Percentiles rank a stretch among this genome's conserved stretches.
Conservation (phyloP, 2,797 vertebrate genomes). For the Balearica regulorum region DNA sequence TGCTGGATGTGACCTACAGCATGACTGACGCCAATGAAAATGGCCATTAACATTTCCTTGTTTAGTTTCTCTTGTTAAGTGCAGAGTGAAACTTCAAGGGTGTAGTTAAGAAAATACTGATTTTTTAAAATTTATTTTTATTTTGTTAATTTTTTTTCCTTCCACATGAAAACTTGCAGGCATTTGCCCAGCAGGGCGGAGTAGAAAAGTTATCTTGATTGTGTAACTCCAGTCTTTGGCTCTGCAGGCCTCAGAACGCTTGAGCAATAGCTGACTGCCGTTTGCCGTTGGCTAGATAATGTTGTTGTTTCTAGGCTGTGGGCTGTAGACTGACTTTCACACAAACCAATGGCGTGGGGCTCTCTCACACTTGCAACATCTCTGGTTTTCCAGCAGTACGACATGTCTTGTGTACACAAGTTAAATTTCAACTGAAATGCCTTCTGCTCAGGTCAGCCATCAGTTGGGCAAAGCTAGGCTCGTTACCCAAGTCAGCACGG, state of each 20-base stretch:
- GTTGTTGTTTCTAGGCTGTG: conserved; percentile 32
- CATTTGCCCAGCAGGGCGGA: conserved; percentile 35
- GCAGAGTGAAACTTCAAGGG: neutral
- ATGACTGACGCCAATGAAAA: neutral
- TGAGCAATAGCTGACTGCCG: conserved; percentile 38
- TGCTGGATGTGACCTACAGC: neutral
- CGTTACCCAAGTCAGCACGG: neutral
- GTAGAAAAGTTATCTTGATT: conserved; percentile 58
- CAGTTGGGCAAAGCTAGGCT: conserved; percentile 27
- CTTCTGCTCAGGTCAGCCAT: conserved; percentile 21
- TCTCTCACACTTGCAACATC: conserved; percentile 56
- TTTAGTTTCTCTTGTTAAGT: neutral
- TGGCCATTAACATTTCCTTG: neutral
- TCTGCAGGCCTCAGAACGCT: conserved; percentile 48
- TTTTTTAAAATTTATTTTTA: neutral
- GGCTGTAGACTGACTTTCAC: conserved; percentile 38
- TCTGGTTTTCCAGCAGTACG: conserved; percentile 33
- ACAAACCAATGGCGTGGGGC: neutral
- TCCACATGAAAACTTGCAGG: conserved; percentile 35
- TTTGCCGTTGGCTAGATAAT: conserved; percentile 29
- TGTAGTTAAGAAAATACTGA: conserved; percentile 27
- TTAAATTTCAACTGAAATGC: conserved; percentile 54
- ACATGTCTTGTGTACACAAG: neutral
- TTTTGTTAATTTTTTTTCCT: neutral
- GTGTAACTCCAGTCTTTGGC: conserved; percentile 56